Evolutionary conservation across 1,140 invertebrate species (phyloP).

Genomic region (Drosophila gunungcola): DNA sequence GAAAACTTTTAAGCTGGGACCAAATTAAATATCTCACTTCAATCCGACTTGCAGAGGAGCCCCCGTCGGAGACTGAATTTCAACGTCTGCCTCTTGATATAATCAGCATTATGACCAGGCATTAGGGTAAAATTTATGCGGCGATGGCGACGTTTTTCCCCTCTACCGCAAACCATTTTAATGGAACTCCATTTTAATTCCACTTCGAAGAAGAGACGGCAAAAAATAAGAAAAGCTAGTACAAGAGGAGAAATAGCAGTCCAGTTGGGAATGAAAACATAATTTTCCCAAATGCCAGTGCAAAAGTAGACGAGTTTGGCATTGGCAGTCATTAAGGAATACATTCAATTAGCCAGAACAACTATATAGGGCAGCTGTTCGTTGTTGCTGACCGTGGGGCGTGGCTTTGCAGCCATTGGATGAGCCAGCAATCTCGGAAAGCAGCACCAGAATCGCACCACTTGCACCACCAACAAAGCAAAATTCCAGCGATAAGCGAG

Average conservation of each 20-base stretch:
- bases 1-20: slow-evolving; percentile 26
- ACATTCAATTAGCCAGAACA: slow-evolving; percentile 49
- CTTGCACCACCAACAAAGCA: slow-evolving; percentile 2
- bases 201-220: slow-evolving; percentile 1
- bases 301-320: slow-evolving; percentile 11
- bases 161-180: slow-evolving; percentile 41
- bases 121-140: slow-evolving; percentile 73
- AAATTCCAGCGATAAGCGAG: slow-evolving; percentile 20
- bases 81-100: slow-evolving; percentile 28
- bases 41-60: slow-evolving; percentile 47
- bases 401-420: slow-evolving; percentile 24
- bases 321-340: slow-evolving; percentile 35
- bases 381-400: slow-evolving; percentile 5
- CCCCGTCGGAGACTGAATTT: neutral
- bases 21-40: slow-evolving; percentile 64
- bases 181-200: slow-evolving; percentile 65
- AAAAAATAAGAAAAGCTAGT: slow-evolving; percentile 15
- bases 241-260: slow-evolving; percentile 12
- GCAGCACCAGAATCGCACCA: slow-evolving; percentile 15
- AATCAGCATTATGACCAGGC: slow-evolving; percentile 72
- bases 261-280: slow-evolving; percentile 44
- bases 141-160: slow-evolving; percentile 31
- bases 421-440: slow-evolving; percentile 6
- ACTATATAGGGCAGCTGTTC: slow-evolving; percentile 3
- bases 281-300: slow-evolving; percentile 33